Base-by-base conservation (phyloP, 2,113 vertebrate genomes). In the Prietella phreatophila region DNA sequence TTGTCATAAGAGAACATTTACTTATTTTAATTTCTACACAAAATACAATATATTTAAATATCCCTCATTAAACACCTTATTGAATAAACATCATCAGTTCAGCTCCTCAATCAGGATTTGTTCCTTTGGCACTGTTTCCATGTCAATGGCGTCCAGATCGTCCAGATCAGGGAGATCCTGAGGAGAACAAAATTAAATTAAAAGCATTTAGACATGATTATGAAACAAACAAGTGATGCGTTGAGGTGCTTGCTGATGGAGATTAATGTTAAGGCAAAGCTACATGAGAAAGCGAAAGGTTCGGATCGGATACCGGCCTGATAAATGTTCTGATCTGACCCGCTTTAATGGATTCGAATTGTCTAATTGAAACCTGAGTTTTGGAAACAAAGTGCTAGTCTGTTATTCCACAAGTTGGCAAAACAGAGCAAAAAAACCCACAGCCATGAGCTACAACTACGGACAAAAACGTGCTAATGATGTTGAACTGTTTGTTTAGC, bases 121-220 rank as follows among this genome's bases (percentile, higher is more conserved):
- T 50, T 73, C 42, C 42, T 47, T 47, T 6, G 39, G 39, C 39
- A 42, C 39, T 42, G 39, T 42, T 79, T 42, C 92, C 85, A 60
- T 87, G 14, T 58, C 39, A 22, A 71, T 82, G 3, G 86, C 6
- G 42, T 95, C 94, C 90, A 99, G 93, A 92, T 99, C 39, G 4
- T 42, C 39, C 39, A 42, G 42, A 47, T 47, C 97, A 1, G 97
- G 97, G 79, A 99, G 94, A 81, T 99, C 97, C 97, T 97, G 69
- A 63, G 20, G 89, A 92, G 73, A 91, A 84, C 85, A 78, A 91
- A 87, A 4, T 5, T 91, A 82, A 81, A 10, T 36, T 17, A 56
- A 39, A 25, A 60, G 0, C 53, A 80, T 30, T 20, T 60, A 30
- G 36, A 25, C 80, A 60, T 14, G 9, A 33, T 33, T 25, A 39